phyloP scores from a whole-genome alignment of 2,113 vertebrate species.

The Alexandromys fortis region DNA sequence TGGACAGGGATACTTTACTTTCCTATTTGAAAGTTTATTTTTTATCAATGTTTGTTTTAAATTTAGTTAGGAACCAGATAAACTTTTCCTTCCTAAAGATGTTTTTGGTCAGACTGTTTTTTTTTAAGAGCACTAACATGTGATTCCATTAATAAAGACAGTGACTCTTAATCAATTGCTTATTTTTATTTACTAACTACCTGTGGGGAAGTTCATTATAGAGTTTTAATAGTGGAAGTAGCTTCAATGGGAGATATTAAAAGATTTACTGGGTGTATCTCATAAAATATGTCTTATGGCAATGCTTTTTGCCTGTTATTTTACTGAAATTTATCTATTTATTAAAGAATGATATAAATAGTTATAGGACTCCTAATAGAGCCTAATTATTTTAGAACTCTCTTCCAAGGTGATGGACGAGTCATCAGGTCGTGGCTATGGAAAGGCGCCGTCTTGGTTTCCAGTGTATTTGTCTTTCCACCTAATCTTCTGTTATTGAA shows the following conservation, averaged over 20 bases:
- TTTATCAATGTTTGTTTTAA: background rate
- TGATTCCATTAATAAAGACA: background rate
- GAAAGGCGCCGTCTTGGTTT: too few relatives aligned
- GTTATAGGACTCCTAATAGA: background rate
- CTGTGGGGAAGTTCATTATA: background rate
- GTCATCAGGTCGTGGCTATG: background rate
- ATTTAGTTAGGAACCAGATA: background rate
- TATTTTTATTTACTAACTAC: background rate
- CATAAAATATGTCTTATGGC: too few relatives aligned
- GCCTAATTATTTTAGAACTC: background rate
- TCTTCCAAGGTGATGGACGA: background rate
- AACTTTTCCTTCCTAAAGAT: background rate
- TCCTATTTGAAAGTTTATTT: background rate
- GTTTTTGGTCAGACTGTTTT: background rate
- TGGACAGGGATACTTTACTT: background rate
- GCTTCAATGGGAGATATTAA: background rate
- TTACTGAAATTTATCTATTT: background rate
- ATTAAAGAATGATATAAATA: background rate
- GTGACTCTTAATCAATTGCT: background rate
- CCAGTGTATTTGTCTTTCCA: background rate
- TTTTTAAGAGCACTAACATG: background rate
- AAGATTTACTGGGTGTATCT: background rate
- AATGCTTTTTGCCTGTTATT: background rate
- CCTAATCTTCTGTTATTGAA: background rate
- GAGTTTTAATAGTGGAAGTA: background rate